Evolutionary conservation across 2,113 vertebrate species (phyloP).

Genomic region (Catagonus wagneri): DNA sequence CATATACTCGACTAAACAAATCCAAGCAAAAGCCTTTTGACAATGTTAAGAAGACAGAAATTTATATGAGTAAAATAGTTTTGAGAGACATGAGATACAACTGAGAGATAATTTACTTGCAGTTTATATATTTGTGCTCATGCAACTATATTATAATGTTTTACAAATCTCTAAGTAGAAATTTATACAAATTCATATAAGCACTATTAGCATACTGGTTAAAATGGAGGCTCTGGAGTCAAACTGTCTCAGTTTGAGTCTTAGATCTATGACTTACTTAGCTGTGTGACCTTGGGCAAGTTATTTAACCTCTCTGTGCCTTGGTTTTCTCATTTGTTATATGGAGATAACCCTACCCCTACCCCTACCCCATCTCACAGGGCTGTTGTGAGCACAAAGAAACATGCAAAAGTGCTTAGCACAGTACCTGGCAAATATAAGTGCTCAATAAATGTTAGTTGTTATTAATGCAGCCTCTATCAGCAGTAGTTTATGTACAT

Average conservation of each 20-base stretch:
- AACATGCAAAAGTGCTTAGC: constrained; percentile 20
- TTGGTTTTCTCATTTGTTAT: constrained; percentile 40
- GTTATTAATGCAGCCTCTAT: constrained; percentile 51
- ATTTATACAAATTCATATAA: neutral
- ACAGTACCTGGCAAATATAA: neutral
- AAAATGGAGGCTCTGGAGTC: constrained; percentile 13
- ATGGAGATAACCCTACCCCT: neutral
- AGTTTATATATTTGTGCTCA: constrained; percentile 44
- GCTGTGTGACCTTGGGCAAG: constrained; percentile 31
- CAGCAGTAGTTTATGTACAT: constrained; percentile 42
- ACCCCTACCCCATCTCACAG: neutral
- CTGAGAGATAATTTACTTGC: neutral
- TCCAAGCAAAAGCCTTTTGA: constrained; percentile 50
- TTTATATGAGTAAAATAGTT: constrained; percentile 25
- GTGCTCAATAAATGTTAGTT: constrained; percentile 22
- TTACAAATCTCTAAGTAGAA: constrained; percentile 28
- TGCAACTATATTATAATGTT: neutral
- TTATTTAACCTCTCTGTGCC: constrained; percentile 56
- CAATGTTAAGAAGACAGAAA: constrained; percentile 46
- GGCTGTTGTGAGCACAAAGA: neutral
- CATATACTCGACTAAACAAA: constrained; percentile 50
- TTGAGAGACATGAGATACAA: neutral
- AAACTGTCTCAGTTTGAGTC: constrained; percentile 29
- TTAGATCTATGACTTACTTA: neutral
- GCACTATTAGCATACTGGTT: neutral